Percentiles rank a stretch among this genome's conserved stretches.
Evolutionary conservation across 2,113 vertebrate genomes (phyloP).

Genomic region (Chlorodrepanis virens): DNA sequence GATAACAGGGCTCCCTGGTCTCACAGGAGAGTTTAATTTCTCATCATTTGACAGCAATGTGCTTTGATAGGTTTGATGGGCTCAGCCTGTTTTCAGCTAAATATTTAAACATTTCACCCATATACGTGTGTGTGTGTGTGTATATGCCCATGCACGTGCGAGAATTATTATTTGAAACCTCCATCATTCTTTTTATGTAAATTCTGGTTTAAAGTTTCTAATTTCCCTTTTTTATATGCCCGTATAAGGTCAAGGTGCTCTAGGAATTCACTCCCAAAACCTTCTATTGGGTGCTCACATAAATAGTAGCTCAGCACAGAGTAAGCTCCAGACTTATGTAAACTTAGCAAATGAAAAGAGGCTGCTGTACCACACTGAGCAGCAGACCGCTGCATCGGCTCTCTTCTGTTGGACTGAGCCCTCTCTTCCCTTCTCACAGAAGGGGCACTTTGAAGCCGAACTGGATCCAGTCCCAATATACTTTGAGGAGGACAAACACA

Average conservation of each 20-base stretch:
- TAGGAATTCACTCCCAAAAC: neutral
- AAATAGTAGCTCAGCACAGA: neutral
- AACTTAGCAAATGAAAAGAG: neutral
- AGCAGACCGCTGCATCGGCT: neutral
- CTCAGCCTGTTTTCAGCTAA: neutral
- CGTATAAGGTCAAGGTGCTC: neutral
- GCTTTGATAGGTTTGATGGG: neutral
- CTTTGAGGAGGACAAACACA: conserved; percentile 14
- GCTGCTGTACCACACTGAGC: neutral
- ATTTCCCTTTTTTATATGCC: neutral
- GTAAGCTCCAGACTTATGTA: neutral
- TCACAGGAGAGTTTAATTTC: neutral
- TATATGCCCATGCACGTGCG: accelerated
- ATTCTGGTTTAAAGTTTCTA: neutral
- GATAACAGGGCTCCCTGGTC: neutral
- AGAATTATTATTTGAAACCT: neutral
- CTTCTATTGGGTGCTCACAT: neutral
- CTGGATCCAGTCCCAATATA: conserved; percentile 36
- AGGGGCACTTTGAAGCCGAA: conserved; percentile 16
- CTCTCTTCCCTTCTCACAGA: neutral
- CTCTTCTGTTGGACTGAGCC: neutral
- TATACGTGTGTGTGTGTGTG: neutral
- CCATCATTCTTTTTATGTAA: neutral
- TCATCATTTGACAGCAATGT: accelerated
- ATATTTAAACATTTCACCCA: neutral